phyloP scores from a whole-genome alignment of 2,113 vertebrate species.

The Pygoscelis antarcticus region DNA sequence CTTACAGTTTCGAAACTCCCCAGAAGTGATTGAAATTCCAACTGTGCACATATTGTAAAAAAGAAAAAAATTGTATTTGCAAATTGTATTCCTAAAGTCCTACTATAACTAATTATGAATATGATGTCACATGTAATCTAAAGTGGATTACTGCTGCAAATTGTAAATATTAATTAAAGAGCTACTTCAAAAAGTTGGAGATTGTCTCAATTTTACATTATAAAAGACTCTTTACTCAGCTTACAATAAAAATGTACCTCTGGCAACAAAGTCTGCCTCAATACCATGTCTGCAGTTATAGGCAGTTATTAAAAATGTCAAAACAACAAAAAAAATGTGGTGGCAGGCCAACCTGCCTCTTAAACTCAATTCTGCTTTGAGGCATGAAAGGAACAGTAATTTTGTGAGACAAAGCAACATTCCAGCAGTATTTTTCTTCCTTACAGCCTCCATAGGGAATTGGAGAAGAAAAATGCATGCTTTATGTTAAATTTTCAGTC shows the following conservation, averaged over 20 bases:
- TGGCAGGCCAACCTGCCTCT: slow-evolving; percentile 49
- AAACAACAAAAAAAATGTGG: slow-evolving; percentile 58
- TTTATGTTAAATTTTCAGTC: slow-evolving; percentile 77
- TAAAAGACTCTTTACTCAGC: slow-evolving; percentile 8
- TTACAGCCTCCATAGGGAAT: slow-evolving; percentile 73
- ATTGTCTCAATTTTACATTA: slow-evolving; percentile 24
- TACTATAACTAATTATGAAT: not conserved
- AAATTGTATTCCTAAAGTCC: not conserved
- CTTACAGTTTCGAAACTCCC: not conserved
- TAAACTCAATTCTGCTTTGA: slow-evolving; percentile 68
- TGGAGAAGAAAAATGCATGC: slow-evolving; percentile 74
- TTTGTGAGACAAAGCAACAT: slow-evolving; percentile 77
- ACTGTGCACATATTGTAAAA: not conserved
- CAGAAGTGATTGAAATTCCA: not conserved
- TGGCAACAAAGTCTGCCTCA: slow-evolving; percentile 46
- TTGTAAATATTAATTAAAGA: slow-evolving; percentile 35
- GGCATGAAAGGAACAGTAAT: slow-evolving; percentile 75
- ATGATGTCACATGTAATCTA: not conserved
- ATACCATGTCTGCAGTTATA: not conserved
- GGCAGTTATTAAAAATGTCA: slow-evolving; percentile 63
- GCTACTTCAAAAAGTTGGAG: slow-evolving; percentile 33
- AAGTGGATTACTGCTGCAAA: not conserved
- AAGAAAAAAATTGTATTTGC: not conserved
- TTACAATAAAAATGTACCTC: slow-evolving; percentile 32
- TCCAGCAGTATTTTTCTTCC: slow-evolving; percentile 74